Base-by-base conservation (phyloP, 2,888 invertebrate genomes). In the Drosophila imparisetae region DNA sequence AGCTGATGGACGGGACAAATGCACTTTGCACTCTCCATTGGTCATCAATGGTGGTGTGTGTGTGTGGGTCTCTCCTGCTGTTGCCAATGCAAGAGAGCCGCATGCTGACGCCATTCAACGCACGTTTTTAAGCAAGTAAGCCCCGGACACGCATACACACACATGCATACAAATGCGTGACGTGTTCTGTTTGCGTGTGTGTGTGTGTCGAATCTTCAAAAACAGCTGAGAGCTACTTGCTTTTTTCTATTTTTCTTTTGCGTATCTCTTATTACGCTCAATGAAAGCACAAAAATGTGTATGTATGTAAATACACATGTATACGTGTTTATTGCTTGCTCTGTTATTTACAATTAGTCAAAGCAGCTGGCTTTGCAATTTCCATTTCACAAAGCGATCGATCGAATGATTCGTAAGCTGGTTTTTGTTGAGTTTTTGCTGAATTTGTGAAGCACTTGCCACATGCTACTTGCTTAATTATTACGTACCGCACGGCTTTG, bases 11-110 rank as follows among this genome's bases (percentile, higher is more conserved):
- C 59, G 52, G 24, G 11, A 40, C 55, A 60, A 74, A 34, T 76
- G 76, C 76, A 72, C 64, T 76, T 76, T 76, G 76, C 76, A 59
- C 64, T 64, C 75, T 11, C 24, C 13, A 42, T 48, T 66, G 48
- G n/a, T 8, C 18, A 55, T 13, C 48, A n/a, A 36, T 34, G 5
- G 15, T 53, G 53, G 15, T 53, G 21, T 21, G n/a, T 40, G 13
- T 38, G 21, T 45, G 21, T 21, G 45, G 13, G 21, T 45, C 45
- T 45, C 45, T 45, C 18, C 21, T 10, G 53, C 53, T 34, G 34
- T n/a, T 57, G 21, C 36, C 34, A 5, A 42, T 30, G 40, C 53
- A 32, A 15, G 34, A 50, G 27, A 53, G 21, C 7, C 50, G 38
- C 55, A 50, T 34, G 53, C 50, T 68, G 73, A 73, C 61, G 63